Evolutionary conservation across 23 tunicate genomes (phyloP).

Genomic region (Botrylloides violaceus): DNA sequence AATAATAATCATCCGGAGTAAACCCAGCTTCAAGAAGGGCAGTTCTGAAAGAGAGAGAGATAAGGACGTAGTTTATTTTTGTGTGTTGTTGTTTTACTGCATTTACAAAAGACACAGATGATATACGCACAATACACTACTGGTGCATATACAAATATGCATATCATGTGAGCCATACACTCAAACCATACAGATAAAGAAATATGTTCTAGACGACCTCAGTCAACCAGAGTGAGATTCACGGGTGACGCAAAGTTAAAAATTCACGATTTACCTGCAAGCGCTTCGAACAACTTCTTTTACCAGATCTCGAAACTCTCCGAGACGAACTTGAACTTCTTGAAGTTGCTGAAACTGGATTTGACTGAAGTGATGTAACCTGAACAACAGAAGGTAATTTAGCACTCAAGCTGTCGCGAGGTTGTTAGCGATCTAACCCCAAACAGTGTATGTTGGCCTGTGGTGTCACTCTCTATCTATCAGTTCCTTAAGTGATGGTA

Average conservation of each 20-base stretch:
- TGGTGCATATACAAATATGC: background rate
- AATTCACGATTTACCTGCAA: slow-evolving; percentile 61
- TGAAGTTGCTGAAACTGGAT: slow-evolving; percentile 68
- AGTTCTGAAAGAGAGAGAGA: slow-evolving; percentile 37
- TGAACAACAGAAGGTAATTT: background rate
- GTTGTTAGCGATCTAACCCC: background rate
- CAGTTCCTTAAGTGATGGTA: background rate
- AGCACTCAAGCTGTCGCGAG: background rate
- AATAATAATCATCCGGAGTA: slow-evolving; percentile 93
- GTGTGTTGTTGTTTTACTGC: too few relatives aligned
- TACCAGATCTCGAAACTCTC: slow-evolving; percentile 82
- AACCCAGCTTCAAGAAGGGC: slow-evolving; percentile 97
- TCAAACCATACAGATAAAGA: too few relatives aligned
- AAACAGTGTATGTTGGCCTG: background rate
- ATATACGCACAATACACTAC: too few relatives aligned
- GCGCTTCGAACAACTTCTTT: slow-evolving; percentile 95
- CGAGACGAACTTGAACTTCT: slow-evolving; percentile 63
- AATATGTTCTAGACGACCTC: too few relatives aligned
- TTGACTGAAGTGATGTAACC: slow-evolving; percentile 65
- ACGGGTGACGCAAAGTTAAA: too few relatives aligned
- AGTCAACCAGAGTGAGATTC: too few relatives aligned
- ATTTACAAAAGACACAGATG: too few relatives aligned
- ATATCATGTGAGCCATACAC: background rate
- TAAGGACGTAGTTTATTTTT: too few relatives aligned
- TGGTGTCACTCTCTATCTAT: background rate